These are phyloP conservation scores for Ornithorhynchus anatinus DNA, from an alignment of 2,113 vertebrate genomes.

Conservation along the genomic window DNA sequence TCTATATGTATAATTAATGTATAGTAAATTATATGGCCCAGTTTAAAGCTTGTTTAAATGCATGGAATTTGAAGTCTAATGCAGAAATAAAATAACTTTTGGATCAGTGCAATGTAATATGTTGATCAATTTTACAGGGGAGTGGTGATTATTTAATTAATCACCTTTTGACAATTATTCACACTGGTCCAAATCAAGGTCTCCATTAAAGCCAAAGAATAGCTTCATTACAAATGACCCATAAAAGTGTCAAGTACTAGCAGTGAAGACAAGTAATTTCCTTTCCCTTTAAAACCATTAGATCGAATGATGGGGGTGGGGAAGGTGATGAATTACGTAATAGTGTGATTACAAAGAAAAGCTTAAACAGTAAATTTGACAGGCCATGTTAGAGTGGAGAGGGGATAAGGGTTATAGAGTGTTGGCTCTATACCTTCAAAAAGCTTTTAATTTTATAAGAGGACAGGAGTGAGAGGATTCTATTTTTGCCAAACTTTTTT, in stretches of 20 bases:
- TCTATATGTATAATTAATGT: constrained; percentile 77
- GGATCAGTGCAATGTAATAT: constrained; percentile 74
- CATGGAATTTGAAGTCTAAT: constrained; percentile 76
- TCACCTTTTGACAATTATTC: constrained; percentile 84
- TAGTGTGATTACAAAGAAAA: constrained; percentile 72
- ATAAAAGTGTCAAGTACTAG: constrained; percentile 82
- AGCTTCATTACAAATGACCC: constrained; percentile 84
- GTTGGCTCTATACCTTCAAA: background rate
- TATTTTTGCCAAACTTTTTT: background rate
- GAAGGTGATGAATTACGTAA: constrained; percentile 66
- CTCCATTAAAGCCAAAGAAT: constrained; percentile 82
- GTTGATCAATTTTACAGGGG: constrained; percentile 80
- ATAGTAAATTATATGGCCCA: constrained; percentile 71
- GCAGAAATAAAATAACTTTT: constrained; percentile 81
- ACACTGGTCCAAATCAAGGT: constrained; percentile 80
- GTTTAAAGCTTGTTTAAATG: constrained; percentile 85
- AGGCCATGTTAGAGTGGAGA: constrained; percentile 40
- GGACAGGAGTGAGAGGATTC: background rate
- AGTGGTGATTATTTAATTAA: constrained; percentile 85
- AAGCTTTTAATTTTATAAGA: constrained; percentile 38
- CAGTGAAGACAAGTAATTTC: constrained; percentile 80
- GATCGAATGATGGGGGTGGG: constrained; percentile 68
- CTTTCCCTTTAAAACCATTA: constrained; percentile 78
- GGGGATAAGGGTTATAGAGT: constrained; percentile 40
- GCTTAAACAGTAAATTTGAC: constrained; percentile 69